phyloP scores from a whole-genome alignment of 2,888 invertebrate species.

The Drosophila setosimentum region DNA sequence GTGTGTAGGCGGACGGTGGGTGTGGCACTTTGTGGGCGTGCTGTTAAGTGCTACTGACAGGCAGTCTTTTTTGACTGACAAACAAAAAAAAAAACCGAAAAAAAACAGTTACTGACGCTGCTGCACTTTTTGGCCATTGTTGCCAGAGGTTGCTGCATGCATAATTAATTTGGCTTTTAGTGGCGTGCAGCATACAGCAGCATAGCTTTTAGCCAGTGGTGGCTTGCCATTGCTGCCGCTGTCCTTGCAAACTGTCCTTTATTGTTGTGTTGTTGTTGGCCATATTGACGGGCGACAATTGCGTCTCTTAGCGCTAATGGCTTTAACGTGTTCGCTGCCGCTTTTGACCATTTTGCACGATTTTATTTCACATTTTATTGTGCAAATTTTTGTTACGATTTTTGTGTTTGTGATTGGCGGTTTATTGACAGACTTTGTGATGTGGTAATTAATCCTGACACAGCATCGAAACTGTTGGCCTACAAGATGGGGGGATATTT shows the following conservation, averaged over 20 bases:
- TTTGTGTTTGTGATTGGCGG: slow-evolving; percentile 12
- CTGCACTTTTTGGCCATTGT: slow-evolving; percentile 46
- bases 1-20: slow-evolving; percentile 1
- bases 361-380: slow-evolving; percentile 31
- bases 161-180: slow-evolving; percentile 81
- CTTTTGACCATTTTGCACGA: slow-evolving; percentile 38
- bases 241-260: slow-evolving; percentile 39
- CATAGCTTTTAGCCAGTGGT: slow-evolving; percentile 19
- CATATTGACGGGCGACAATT: slow-evolving; percentile 69
- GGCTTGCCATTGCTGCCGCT: slow-evolving; percentile 32
- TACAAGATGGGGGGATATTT: not conserved
- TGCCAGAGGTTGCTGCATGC: slow-evolving; percentile 62
- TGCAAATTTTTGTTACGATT: slow-evolving; percentile 46
- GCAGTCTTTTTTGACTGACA: slow-evolving; percentile 1
- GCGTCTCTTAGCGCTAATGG: slow-evolving; percentile 68
- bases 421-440: slow-evolving; percentile 49
- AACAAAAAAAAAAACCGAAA: not conserved
- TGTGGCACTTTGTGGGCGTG: slow-evolving; percentile 15
- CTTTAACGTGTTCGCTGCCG: slow-evolving; percentile 69
- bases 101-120: slow-evolving; percentile 20
- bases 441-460: slow-evolving; percentile 18
- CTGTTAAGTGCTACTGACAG: slow-evolving; percentile 54
- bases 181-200: slow-evolving; percentile 47
- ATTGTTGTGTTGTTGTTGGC: slow-evolving; percentile 30
- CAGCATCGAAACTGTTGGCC: slow-evolving; percentile 10